Evolutionary conservation across 2,888 invertebrate species (phyloP), one percentile per base, ranked within the genome.

Genomic region (Vannuccia rotundouncinata): DNA sequence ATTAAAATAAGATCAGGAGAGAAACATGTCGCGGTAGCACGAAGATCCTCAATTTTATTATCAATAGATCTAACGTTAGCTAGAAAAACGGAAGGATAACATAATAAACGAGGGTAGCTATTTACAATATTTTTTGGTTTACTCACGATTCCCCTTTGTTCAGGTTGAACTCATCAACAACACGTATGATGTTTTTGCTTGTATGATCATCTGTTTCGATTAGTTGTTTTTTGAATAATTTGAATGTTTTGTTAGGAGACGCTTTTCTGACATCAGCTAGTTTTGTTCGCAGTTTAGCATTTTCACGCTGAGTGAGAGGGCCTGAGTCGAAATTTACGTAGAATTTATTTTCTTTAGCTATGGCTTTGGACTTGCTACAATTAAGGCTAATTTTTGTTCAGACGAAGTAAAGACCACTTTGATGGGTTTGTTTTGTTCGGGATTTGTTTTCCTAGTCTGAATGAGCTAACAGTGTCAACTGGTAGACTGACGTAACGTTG

Each of bases 61-160:
- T n/a, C 2, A 22, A 22, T n/a, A n/a, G 5, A 66, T 66, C 2
- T 66, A 66, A 66, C 22, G 66, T n/a, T n/a, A 13, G 66, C 66
- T 66, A 66, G 25, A n/a, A 66, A 66, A 66, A 66, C 66, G 66
- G 66, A 66, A 66, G 66, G 66, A 66, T 66, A 66, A 66, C 66
- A 66, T 66, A 66, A 66, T 66, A 66, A 66, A 66, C 66, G 66
- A 45, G 66, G 22, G 66, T 66, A 66, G 66, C 66, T 66, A 66
- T 66, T 66, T 66, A 66, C 66, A 66, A 66, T n/a, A 66, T 13
- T 66, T 66, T 66, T n/a, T 66, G 10, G 25, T 66, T 66, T 66
- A 66, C 66, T 66, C 66, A n/a, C 66, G 66, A 22, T 66, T 66
- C 66, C 66, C 66, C 66, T 66, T 66, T 66, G 66, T 66, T 66